Conservation (phyloP, 2,113 vertebrate species). For the Cyphomyrus discorhynchus region DNA sequence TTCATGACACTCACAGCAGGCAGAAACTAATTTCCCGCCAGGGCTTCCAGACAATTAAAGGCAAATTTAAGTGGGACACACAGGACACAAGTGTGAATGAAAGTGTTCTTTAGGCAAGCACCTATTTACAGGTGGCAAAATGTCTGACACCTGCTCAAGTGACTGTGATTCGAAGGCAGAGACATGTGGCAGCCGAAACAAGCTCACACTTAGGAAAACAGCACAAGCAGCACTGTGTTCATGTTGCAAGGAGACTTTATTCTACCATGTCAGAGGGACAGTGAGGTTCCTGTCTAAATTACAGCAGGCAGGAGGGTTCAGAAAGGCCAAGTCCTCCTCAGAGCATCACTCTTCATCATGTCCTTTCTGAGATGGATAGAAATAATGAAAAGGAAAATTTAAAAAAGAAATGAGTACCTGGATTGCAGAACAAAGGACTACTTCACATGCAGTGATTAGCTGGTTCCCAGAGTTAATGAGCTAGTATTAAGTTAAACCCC, state of each 20-base stretch:
- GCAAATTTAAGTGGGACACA: background rate
- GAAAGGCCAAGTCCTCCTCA: conserved; percentile 20
- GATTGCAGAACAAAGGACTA: background rate
- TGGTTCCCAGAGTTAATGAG: background rate
- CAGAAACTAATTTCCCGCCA: background rate
- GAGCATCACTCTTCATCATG: conserved; percentile 29
- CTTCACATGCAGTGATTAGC: background rate
- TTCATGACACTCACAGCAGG: background rate
- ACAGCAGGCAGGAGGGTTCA: conserved; percentile 17
- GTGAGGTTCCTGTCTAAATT: background rate
- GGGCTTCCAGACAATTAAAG: background rate
- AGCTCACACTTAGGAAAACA: background rate
- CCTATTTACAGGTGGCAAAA: background rate
- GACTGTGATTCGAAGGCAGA: background rate
- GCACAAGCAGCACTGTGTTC: background rate
- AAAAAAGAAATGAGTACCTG: background rate
- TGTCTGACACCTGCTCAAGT: background rate
- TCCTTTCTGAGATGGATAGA: conserved; percentile 20
- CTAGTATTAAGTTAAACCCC: background rate
- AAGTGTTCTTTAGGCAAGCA: background rate
- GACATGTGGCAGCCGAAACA: background rate
- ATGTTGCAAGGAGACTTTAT: conserved; percentile 18
- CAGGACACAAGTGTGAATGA: background rate
- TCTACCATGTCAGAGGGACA: conserved; percentile 20
- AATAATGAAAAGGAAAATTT: background rate